These are phyloP conservation scores for Toxostoma redivivum DNA, from an alignment of 2,113 vertebrate genomes.

Conservation along the genomic window DNA sequence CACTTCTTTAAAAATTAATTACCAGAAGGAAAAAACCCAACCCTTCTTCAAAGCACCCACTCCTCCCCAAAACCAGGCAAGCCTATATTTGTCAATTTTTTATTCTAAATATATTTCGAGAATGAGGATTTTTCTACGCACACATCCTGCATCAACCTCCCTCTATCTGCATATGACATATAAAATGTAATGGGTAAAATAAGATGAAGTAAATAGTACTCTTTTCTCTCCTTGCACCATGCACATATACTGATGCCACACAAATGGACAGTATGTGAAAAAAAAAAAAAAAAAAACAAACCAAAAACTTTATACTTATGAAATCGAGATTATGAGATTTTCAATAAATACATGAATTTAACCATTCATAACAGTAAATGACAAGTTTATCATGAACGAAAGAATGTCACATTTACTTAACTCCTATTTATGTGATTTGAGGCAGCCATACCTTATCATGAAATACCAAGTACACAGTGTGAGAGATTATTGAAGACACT, in stretches of 20 bases:
- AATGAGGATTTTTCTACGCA: neutral
- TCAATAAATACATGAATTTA: neutral
- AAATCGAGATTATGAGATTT: neutral
- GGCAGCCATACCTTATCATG: neutral
- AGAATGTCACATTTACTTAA: neutral
- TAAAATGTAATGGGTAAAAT: neutral
- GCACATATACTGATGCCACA: neutral
- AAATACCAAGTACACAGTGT: neutral
- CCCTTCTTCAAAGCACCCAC: neutral
- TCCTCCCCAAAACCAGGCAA: neutral
- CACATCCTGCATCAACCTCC: neutral
- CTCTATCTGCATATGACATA: neutral
- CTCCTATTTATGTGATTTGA: neutral
- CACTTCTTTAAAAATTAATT: neutral
- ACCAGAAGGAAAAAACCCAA: neutral
- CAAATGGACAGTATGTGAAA: neutral
- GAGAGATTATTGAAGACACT: neutral
- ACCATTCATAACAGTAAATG: neutral
- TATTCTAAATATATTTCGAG: neutral
- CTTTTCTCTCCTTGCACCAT: neutral
- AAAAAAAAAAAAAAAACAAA: neutral
- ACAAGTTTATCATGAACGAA: neutral
- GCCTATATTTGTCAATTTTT: neutral
- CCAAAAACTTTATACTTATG: neutral
- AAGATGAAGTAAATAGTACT: neutral